Evolutionary conservation across 1,140 invertebrate species (phyloP), one percentile per base, ranked within the genome.

Genomic region (Zaprionus ghesquierei): DNA sequence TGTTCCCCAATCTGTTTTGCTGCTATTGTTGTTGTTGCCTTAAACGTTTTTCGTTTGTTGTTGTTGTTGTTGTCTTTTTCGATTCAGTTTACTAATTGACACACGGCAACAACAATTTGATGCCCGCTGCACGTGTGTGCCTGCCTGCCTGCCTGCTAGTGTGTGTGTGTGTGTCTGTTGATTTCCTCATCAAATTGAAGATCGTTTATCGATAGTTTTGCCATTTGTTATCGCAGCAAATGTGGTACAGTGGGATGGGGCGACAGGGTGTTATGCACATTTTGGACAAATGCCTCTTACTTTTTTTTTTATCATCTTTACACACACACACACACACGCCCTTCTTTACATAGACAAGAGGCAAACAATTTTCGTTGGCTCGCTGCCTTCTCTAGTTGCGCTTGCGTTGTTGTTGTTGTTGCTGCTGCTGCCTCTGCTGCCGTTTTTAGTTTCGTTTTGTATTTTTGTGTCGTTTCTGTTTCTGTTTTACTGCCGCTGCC

Each of bases 381-480:
- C 46, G 60, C 20, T 46, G 41, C 41, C 41, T 46, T 46, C 41
- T 22, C 41, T 46, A 46, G 41, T 20, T 46, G 41, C 10, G 20
- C 8, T 41, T 15, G 35, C 38, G 53, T 35, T 55, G 29, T 23
- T 55, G 55, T 22, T 61, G 27, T 13, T 49, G 29, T 27, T 69
- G 25, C 12, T 53, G 35, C 44, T 59, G 20, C 31, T 60, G 56
- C 20, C 8, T 44, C 50, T 59, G 66, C 50, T 46, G 59, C 38
- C 20, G 50, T 75, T 41, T 73, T 65, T 38, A 61, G 61, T 70
- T 46, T 72, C 65, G 63, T 55, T 78, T 62, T 78, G 76, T 61
- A 35, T 64, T 58, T 33, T 64, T 65, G 51, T 79, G 63, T 51
- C 63, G 76, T 75, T 74, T 59, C 70, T 75, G 70, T 76, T 64